Conservation (phyloP, 2,113 vertebrate genomes). For the Eleginops maclovinus region DNA sequence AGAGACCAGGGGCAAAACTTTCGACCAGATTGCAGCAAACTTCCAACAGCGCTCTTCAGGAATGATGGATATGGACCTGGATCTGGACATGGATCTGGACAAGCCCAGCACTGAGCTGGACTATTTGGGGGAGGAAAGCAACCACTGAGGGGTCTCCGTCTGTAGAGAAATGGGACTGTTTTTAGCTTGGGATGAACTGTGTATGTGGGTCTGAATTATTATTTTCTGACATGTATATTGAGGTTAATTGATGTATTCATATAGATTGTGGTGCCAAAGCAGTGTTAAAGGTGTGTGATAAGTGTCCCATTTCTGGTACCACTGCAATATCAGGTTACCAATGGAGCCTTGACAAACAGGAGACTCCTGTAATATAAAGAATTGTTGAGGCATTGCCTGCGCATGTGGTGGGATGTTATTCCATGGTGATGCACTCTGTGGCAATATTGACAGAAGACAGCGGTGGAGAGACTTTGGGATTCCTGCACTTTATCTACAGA, state of each 20-base stretch:
- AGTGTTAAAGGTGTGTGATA: constrained; percentile 44
- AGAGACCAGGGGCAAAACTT: constrained; percentile 91
- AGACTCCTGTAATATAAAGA: constrained; percentile 18
- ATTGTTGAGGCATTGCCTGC: constrained; percentile 50
- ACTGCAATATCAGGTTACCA: constrained; percentile 13
- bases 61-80: constrained; percentile 83
- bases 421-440: constrained; percentile 40
- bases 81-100: constrained; percentile 72
- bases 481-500: constrained; percentile 82
- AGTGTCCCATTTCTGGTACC: constrained; percentile 33
- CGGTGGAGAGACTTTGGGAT: constrained; percentile 60
- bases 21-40: constrained; percentile 89
- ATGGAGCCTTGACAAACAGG: constrained; percentile 16
- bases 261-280: constrained; percentile 51
- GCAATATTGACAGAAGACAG: constrained; percentile 34
- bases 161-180: constrained; percentile 24
- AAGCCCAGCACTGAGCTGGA: constrained; percentile 91
- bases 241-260: constrained; percentile 39
- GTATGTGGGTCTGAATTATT: constrained; percentile 25
- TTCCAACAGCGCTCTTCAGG: constrained; percentile 81
- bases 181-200: constrained; percentile 34
- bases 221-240: constrained; percentile 48
- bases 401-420: constrained; percentile 42
- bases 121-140: constrained; percentile 84
- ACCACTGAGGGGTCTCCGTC: constrained; percentile 50